Evolutionary conservation across 2,888 invertebrate species (phyloP).

Genomic region (Sussaba pulchella): DNA sequence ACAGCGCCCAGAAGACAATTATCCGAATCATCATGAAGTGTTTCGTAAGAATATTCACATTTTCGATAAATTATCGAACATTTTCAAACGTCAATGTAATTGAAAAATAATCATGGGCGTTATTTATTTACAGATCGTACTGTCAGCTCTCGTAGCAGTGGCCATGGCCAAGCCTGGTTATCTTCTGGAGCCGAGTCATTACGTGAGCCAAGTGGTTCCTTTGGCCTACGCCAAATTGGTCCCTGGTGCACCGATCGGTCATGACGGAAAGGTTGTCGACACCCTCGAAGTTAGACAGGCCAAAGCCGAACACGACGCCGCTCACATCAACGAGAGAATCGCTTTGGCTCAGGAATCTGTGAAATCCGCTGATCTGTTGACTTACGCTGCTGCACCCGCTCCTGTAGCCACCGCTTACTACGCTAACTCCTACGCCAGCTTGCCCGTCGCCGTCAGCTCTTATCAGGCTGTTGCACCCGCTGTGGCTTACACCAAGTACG

Average conservation of each 20-base stretch:
- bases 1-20: slow-evolving; percentile 68
- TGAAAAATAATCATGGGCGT: not conserved
- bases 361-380: slow-evolving; percentile 49
- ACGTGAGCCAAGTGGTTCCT: slow-evolving; percentile 43
- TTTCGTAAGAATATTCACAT: slow-evolving; percentile 72
- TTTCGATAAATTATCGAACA: not conserved
- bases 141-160: slow-evolving; percentile 71
- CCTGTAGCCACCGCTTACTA: slow-evolving; percentile 37
- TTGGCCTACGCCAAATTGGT: slow-evolving; percentile 55
- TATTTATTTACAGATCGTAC: slow-evolving; percentile 58
- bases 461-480: slow-evolving; percentile 53
- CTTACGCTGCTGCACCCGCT: slow-evolving; percentile 37
- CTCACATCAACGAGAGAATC: slow-evolving; percentile 72
- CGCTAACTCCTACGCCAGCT: slow-evolving; percentile 20
- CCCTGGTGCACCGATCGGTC: slow-evolving; percentile 67
- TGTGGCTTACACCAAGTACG: slow-evolving; percentile 56
- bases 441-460: slow-evolving; percentile 36
- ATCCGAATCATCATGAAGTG: slow-evolving; percentile 71
- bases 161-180: slow-evolving; percentile 58
- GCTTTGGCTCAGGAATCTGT: slow-evolving; percentile 58
- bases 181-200: slow-evolving; percentile 29
- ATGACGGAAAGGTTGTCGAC: slow-evolving; percentile 73
- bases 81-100: not conserved
- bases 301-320: slow-evolving; percentile 75
- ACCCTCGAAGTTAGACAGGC: slow-evolving; percentile 75